These are phyloP conservation scores for Phasia obesa DNA, from an alignment of 2,888 invertebrate genomes.

Conservation along the genomic window DNA sequence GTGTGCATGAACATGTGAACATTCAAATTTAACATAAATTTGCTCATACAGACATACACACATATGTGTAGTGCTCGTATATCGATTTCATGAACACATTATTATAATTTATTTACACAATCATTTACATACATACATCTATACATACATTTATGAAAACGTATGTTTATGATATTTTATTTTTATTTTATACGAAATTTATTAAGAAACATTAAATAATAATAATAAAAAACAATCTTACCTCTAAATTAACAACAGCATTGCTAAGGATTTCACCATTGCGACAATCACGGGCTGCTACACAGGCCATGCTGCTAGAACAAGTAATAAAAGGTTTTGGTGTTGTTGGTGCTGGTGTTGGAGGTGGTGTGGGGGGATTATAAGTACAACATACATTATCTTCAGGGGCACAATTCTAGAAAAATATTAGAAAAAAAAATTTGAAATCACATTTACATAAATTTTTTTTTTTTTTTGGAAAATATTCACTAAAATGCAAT, in stretches of 20 bases:
- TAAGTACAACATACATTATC: constrained; percentile 82
- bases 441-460: neutral
- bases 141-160: neutral
- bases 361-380: constrained; percentile 75
- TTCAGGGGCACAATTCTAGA: constrained; percentile 82
- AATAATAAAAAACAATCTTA: no score
- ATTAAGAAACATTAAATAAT: constrained; percentile 30
- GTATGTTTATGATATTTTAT: constrained; percentile 9
- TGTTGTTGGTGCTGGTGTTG: constrained; percentile 78
- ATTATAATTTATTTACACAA: constrained; percentile 56
- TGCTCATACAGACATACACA: neutral
- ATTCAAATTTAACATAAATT: constrained; percentile 36
- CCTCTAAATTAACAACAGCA: constrained; percentile 78
- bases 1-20: constrained; percentile 50
- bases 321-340: constrained; percentile 76
- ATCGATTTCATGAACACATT: constrained; percentile 49
- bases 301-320: constrained; percentile 79
- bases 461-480: constrained; percentile 3
- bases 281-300: constrained; percentile 78
- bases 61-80: constrained; percentile 1
- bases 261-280: constrained; percentile 79
- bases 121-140: constrained; percentile 21
- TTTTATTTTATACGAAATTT: neutral
- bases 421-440: constrained; percentile 66
- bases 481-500: constrained; percentile 36